Conservation (phyloP, 2,888 invertebrate genomes). For the Microctonus brassicae region DNA sequence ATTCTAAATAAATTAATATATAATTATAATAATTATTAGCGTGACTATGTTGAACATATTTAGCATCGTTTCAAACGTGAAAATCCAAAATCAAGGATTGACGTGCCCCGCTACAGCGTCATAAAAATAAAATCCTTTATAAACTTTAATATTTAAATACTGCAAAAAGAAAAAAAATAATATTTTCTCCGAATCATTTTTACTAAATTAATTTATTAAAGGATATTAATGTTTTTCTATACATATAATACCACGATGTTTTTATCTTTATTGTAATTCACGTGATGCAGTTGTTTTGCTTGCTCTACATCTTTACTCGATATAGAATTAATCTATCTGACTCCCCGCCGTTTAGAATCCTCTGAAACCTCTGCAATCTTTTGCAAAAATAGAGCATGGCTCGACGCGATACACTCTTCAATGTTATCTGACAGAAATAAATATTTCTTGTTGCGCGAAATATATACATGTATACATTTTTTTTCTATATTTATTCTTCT, state of each 20-base stretch:
- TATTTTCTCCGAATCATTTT: too few relatives aligned
- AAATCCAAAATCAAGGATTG: conserved; percentile 55
- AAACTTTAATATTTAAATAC: background rate
- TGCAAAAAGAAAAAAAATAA: background rate
- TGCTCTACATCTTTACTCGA: background rate
- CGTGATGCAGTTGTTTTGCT: conserved; percentile 35
- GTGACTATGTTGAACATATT: conserved; percentile 34
- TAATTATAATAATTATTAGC: background rate
- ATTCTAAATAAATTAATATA: too few relatives aligned
- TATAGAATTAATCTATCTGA: conserved; percentile 35
- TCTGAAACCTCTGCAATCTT: conserved; percentile 49
- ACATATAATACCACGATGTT: background rate
- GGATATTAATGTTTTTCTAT: background rate
- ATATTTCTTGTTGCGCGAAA: conserved; percentile 35
- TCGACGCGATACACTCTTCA: conserved; percentile 47
- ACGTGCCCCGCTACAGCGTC: conserved; percentile 42
- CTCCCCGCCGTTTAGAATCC: conserved; percentile 42
- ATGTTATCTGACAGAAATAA: conserved; percentile 56
- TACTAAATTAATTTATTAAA: background rate
- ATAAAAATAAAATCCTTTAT: conserved; percentile 17
- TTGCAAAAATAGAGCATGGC: conserved; percentile 50
- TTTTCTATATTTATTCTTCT: conserved; percentile 18
- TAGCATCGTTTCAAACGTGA: conserved; percentile 58
- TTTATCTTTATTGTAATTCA: conserved; percentile 30
- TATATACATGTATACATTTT: too few relatives aligned